Base-by-base conservation (phyloP, 1,140 invertebrate species). In the Cyphomyrmex costatus region DNA sequence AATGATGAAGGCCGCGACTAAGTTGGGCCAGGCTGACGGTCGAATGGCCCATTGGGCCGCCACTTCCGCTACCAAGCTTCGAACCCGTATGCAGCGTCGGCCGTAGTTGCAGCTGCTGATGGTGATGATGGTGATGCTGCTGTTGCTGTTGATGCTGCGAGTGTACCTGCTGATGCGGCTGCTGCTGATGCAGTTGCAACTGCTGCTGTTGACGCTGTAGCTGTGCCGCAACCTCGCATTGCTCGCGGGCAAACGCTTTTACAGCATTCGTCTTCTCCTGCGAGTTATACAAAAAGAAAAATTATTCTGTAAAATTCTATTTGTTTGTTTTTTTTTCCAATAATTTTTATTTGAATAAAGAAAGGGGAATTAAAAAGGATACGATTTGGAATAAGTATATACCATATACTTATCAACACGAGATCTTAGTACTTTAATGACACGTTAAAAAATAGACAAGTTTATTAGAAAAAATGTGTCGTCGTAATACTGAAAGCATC, bases 221-320 rank as follows among this genome's bases (percentile, higher is more conserved):
- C 56, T 94, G 93, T 0, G 92, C 92, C 33, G 93, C 93, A 0
- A 94, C 94, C 63, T 95, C 94, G 91, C 93, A 95, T 66, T 95
- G 95, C 65, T 95, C 95, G 14, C 95, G 93, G 27, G 95, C 95
- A 4, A 96, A 73, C 14, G 94, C 94, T 87, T 96, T 95, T 46
- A 96, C 95, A 30, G 96, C 95, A 82, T 96, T 96, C 89, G 96
- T 96, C 91, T 96, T 96, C 91, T 96, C 96, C 96, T 96, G 82
- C 84, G 90, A 88, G 87, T 71, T 4, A 10, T 14, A 24, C 24
- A 46, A 58, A 3, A 74, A 19, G 16, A 12, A 46, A 19, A 6
- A 58, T 74, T 58, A 74, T n/a, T 21, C 46, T 10, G 16, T 36
- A 0, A 27, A 21, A 5, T 36, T 33, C 3, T 8, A 8, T 42